phyloP scores from a whole-genome alignment of 1,140 invertebrate genomes.

The Nephotettix cincticeps region DNA sequence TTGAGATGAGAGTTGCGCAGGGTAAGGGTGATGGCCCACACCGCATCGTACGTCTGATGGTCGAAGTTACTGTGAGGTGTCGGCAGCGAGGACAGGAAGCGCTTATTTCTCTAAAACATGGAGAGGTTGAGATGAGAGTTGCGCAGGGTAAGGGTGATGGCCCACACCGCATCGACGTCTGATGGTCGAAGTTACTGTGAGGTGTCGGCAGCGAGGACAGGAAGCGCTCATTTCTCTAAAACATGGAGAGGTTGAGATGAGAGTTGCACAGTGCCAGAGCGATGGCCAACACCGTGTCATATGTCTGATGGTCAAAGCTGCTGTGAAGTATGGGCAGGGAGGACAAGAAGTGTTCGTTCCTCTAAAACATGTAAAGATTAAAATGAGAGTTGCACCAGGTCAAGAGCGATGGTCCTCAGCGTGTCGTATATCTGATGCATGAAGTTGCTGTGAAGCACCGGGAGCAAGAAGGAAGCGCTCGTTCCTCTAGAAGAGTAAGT shows the following conservation, averaged over 20 bases:
- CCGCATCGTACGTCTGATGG: slow-evolving; percentile 81
- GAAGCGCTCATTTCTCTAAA: slow-evolving; percentile 58
- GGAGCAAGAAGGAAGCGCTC: slow-evolving; percentile 57
- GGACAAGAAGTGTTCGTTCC: slow-evolving; percentile 60
- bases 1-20: slow-evolving; percentile 52
- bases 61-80: slow-evolving; percentile 46
- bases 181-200: slow-evolving; percentile 53
- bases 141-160: slow-evolving; percentile 71
- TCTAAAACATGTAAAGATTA: slow-evolving; percentile 32
- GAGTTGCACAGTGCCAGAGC: slow-evolving; percentile 65
- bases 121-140: slow-evolving; percentile 45
- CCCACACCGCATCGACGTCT: slow-evolving; percentile 87
- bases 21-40: slow-evolving; percentile 82
- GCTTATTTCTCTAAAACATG: slow-evolving; percentile 47
- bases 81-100: slow-evolving; percentile 54
- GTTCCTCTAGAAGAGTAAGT: slow-evolving; percentile 40
- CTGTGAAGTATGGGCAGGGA: slow-evolving; percentile 24
- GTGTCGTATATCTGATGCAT: slow-evolving; percentile 84
- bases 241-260: slow-evolving; percentile 31
- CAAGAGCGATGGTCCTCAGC: slow-evolving; percentile 81
- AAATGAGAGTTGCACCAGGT: slow-evolving; percentile 58
- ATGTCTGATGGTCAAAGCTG: slow-evolving; percentile 65
- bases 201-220: slow-evolving; percentile 40
- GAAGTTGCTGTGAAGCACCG: slow-evolving; percentile 26
- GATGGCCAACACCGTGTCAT: slow-evolving; percentile 88